phyloP scores from a whole-genome alignment of 2,797 vertebrate genomes.

The Knipowitschia caucasica region DNA sequence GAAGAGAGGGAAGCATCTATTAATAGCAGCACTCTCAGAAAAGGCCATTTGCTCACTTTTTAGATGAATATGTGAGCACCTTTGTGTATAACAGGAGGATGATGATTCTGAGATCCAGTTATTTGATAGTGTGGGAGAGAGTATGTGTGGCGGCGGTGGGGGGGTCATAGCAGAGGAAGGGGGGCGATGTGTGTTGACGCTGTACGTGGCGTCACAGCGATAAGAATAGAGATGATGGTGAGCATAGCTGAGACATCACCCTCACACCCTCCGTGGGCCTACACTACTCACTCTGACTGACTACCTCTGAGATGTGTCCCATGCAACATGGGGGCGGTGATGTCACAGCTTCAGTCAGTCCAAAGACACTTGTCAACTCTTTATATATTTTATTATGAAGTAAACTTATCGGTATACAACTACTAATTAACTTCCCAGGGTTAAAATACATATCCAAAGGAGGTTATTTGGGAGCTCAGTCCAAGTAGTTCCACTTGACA shows the following conservation, averaged over 20 bases:
- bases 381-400: not conserved
- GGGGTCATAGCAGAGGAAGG: slow-evolving; percentile 72
- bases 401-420: not conserved
- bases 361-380: slow-evolving; percentile 1
- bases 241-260: slow-evolving; percentile 80
- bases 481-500: slow-evolving; percentile 10
- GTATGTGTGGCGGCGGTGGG: slow-evolving; percentile 44
- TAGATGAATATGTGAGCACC: slow-evolving; percentile 24
- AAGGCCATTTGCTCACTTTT: slow-evolving; percentile 58
- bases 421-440: not conserved
- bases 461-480: slow-evolving; percentile 9
- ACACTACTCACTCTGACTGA: slow-evolving; percentile 42
- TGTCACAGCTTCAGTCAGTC: slow-evolving; percentile 13
- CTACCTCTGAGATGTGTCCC: slow-evolving; percentile 28
- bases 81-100: slow-evolving; percentile 44
- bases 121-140: slow-evolving; percentile 62
- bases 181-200: slow-evolving; percentile 75
- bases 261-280: slow-evolving; percentile 71
- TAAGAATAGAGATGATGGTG: slow-evolving; percentile 81
- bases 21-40: slow-evolving; percentile 67
- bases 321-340: slow-evolving; percentile 23
- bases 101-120: slow-evolving; percentile 65
- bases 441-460: slow-evolving; percentile 1
- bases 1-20: slow-evolving; percentile 70
- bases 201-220: slow-evolving; percentile 80